Evolutionary conservation across 2,113 vertebrate genomes (phyloP).

Genomic region (Ceratotherium simum): DNA sequence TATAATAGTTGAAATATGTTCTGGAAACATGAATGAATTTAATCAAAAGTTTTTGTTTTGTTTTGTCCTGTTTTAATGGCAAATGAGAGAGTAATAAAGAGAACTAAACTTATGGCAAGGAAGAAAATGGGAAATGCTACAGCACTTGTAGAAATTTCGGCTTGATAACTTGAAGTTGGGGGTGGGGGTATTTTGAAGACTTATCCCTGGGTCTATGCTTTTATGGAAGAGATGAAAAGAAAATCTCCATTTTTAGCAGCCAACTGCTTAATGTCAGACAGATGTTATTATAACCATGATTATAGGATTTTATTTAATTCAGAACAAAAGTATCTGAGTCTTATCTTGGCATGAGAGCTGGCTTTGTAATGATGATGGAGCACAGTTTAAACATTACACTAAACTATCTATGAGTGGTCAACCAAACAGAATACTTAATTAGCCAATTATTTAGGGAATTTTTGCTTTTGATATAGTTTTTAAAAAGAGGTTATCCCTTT

Average conservation of each 20-base stretch:
- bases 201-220: slow-evolving; percentile 48
- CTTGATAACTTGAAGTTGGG: neutral
- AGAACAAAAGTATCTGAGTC: slow-evolving; percentile 67
- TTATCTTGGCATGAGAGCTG: slow-evolving; percentile 68
- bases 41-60: neutral
- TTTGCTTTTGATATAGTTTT: slow-evolving; percentile 43
- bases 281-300: slow-evolving; percentile 74
- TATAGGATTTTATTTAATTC: slow-evolving; percentile 76
- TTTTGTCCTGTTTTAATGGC: neutral
- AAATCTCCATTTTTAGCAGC: slow-evolving; percentile 71
- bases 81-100: neutral
- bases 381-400: slow-evolving; percentile 44
- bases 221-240: slow-evolving; percentile 74
- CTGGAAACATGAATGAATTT: neutral
- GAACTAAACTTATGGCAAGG: neutral
- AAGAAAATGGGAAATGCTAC: neutral
- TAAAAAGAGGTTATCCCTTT: neutral
- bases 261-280: slow-evolving; percentile 77
- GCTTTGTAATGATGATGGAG: slow-evolving; percentile 51
- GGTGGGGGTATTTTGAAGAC: slow-evolving; percentile 10
- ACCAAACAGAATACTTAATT: slow-evolving; percentile 40
- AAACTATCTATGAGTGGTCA: slow-evolving; percentile 53
- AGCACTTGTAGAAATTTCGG: neutral
- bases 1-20: neutral
- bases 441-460: slow-evolving; percentile 37